Evolutionary conservation across 2,888 invertebrate genomes (phyloP).

Genomic region (Automeris io): DNA sequence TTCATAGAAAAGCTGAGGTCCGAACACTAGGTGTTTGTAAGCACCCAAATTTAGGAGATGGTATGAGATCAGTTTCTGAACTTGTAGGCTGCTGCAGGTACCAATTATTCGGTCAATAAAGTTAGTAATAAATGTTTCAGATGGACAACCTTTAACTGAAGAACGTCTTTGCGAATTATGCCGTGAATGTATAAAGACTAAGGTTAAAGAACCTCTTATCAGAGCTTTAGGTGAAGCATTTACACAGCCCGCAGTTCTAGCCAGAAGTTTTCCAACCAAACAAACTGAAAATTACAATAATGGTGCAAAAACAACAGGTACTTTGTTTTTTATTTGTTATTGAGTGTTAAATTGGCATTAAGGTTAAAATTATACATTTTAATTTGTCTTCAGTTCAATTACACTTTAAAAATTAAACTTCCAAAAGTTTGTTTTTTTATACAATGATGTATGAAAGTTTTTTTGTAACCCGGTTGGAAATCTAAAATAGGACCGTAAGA

Average conservation of each 20-base stretch:
- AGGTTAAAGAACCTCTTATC: constrained; percentile 83
- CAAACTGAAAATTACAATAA: constrained; percentile 29
- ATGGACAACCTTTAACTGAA: constrained; percentile 82
- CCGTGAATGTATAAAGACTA: constrained; percentile 82
- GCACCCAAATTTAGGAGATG: too few species aligned
- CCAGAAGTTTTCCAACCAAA: constrained; percentile 81
- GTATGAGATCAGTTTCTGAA: too few species aligned
- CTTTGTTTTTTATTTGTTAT: background rate
- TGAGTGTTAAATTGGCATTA: background rate
- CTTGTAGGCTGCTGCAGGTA: too few species aligned
- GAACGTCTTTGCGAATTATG: constrained; percentile 84
- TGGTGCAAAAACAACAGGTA: constrained; percentile 41
- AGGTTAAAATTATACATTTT: too few species aligned
- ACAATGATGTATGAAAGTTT: too few species aligned
- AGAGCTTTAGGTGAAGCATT: constrained; percentile 88
- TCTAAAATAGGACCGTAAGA: too few species aligned
- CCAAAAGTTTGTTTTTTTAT: too few species aligned
- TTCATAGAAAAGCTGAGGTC: too few species aligned
- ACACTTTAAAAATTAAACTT: too few species aligned
- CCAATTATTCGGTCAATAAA: constrained; percentile 27
- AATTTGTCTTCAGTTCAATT: too few species aligned
- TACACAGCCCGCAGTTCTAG: constrained; percentile 77
- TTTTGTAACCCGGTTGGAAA: too few species aligned
- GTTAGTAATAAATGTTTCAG: constrained; percentile 37
- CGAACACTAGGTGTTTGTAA: too few species aligned